A percentile compares a stretch with the other conserved stretches of the same genome.
Conservation (phyloP, 2,113 vertebrate species). For the Ondatra zibethicus region DNA sequence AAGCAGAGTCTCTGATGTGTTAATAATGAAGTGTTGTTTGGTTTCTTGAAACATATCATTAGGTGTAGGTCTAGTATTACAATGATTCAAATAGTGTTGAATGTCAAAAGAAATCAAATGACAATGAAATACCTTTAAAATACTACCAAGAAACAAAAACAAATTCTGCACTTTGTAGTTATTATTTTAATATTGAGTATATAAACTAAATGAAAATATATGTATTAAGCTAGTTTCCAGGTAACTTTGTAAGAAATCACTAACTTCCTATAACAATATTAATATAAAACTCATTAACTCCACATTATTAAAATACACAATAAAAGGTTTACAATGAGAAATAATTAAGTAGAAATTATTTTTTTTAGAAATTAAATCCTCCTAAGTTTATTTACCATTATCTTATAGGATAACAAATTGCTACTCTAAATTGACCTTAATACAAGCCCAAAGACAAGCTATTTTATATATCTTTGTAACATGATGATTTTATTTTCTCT, state of each 20-base stretch:
- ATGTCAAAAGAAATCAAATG: conserved; percentile 47
- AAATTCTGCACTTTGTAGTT: not conserved
- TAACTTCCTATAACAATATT: not conserved
- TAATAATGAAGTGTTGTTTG: conserved; percentile 8
- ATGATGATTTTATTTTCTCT: not conserved
- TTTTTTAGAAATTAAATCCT: not conserved
- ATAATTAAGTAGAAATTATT: not conserved
- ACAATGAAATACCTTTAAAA: not conserved
- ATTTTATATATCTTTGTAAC: not conserved
- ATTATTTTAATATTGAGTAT: not conserved
- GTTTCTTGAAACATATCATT: conserved; percentile 27
- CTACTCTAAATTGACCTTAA: not conserved
- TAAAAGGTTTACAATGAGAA: not conserved
- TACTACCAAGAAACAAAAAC: not conserved
- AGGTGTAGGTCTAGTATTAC: conserved; percentile 11
- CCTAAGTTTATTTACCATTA: not conserved
- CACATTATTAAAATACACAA: not conserved
- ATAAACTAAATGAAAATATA: conserved; percentile 11
- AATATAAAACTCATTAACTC: not conserved
- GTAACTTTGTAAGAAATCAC: not conserved
- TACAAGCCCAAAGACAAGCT: not conserved
- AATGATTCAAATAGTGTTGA: conserved; percentile 4
- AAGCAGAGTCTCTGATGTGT: conserved; percentile 53
- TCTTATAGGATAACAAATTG: not conserved
- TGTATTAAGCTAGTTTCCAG: not conserved